Conservation (phyloP, 2,888 invertebrate species). For the Lasioglossum oenotherae region DNA sequence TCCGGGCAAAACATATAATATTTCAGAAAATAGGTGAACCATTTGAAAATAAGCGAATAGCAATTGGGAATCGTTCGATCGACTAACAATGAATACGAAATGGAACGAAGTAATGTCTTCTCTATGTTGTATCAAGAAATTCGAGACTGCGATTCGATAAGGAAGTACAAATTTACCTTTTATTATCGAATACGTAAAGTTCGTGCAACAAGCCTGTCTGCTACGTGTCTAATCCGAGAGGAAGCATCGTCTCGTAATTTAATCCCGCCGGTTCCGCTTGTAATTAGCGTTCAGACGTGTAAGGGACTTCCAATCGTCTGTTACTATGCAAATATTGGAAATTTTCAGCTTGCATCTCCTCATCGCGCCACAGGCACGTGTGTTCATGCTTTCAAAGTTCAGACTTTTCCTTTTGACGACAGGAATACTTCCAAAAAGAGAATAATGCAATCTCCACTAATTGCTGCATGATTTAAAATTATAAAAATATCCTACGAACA, state of each 20-base stretch:
- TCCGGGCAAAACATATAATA: background rate
- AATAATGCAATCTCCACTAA: background rate
- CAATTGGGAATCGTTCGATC: background rate
- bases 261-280: constrained; percentile 56
- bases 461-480: background rate
- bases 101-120: background rate
- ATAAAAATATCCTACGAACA: background rate
- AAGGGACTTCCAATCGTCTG: constrained; percentile 45
- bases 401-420: background rate
- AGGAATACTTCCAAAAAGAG: background rate
- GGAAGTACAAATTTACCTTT: constrained; percentile 64
- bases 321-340: constrained; percentile 19
- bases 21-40: background rate
- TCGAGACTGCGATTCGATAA: constrained; percentile 24
- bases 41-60: background rate
- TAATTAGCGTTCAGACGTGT: constrained; percentile 56
- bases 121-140: constrained; percentile 27
- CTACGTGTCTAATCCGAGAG: constrained; percentile 70
- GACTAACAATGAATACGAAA: background rate
- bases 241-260: constrained; percentile 56
- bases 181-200: constrained; percentile 50
- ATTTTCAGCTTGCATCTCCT: background rate
- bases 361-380: background rate
- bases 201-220: constrained; percentile 44
- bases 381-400: background rate